Evolutionary conservation across 2,113 vertebrate genomes (phyloP).

Genomic region (Amazona guildingii): DNA sequence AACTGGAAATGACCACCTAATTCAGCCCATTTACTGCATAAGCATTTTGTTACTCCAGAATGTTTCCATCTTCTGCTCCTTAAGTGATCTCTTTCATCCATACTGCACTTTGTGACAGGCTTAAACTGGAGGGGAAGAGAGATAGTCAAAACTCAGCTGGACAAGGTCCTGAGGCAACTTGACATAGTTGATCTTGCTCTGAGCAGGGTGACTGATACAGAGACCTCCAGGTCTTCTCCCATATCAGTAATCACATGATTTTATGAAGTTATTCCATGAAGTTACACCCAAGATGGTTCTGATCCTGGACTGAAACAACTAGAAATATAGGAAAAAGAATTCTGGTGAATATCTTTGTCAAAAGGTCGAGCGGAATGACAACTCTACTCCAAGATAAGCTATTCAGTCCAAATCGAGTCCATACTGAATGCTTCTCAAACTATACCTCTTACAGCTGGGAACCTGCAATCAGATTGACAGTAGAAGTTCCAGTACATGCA

Average conservation of each 20-base stretch:
- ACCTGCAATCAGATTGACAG: not conserved
- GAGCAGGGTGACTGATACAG: not conserved
- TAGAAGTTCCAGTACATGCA: not conserved
- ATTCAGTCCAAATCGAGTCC: not conserved
- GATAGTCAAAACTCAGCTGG: not conserved
- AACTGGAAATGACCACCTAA: not conserved
- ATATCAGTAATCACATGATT: not conserved
- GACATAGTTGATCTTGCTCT: not conserved
- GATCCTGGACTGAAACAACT: not conserved
- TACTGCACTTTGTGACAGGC: not conserved
- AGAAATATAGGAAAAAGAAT: not conserved
- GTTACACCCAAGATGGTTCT: not conserved
- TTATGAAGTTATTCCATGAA: not conserved
- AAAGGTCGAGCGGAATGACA: not conserved
- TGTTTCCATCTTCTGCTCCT: not conserved
- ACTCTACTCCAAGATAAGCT: not conserved
- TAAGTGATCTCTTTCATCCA: not conserved
- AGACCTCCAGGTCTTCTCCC: not conserved
- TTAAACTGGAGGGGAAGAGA: not conserved
- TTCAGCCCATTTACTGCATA: fast-evolving
- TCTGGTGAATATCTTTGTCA: not conserved
- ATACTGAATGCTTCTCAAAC: not conserved
- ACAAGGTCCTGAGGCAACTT: not conserved
- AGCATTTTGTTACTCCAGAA: not conserved
- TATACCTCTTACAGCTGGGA: not conserved